Percentiles rank a stretch among this genome's conserved stretches.
Evolutionary conservation across 1,140 invertebrate species (phyloP).

Genomic region (Papilio glaucus): DNA sequence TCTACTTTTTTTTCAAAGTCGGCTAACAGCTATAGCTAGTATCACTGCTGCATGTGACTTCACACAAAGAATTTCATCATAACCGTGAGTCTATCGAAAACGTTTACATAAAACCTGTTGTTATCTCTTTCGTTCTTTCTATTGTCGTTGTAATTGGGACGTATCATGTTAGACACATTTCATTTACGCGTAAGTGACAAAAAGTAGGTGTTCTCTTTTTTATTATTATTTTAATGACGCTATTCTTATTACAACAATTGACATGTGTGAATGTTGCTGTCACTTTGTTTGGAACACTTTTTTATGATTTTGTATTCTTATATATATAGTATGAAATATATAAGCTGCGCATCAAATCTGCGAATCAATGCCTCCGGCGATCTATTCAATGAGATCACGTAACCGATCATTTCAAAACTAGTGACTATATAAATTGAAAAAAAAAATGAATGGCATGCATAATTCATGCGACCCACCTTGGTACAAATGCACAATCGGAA

Average conservation of each 20-base stretch:
- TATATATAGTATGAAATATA: neutral
- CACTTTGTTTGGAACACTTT: neutral
- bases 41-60: too few species aligned
- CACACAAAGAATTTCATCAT: too few species aligned
- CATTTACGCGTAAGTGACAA: too few species aligned
- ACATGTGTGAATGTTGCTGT: too few species aligned
- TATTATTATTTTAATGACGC: too few species aligned
- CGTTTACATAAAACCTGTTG: too few species aligned
- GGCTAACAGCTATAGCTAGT: neutral
- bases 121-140: too few species aligned
- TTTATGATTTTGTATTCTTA: neutral
- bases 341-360: neutral
- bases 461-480: constrained; percentile 5
- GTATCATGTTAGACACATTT: too few species aligned
- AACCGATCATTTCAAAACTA: neutral
- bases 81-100: too few species aligned
- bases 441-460: neutral
- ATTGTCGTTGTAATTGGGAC: too few species aligned
- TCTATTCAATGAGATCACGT: neutral
- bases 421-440: neutral
- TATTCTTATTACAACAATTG: too few species aligned
- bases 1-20: neutral
- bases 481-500: constrained; percentile 5
- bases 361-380: neutral
- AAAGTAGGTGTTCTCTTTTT: too few species aligned